Conservation (phyloP, 2,797 vertebrate genomes). For the Hapalemur alaotrensis region DNA sequence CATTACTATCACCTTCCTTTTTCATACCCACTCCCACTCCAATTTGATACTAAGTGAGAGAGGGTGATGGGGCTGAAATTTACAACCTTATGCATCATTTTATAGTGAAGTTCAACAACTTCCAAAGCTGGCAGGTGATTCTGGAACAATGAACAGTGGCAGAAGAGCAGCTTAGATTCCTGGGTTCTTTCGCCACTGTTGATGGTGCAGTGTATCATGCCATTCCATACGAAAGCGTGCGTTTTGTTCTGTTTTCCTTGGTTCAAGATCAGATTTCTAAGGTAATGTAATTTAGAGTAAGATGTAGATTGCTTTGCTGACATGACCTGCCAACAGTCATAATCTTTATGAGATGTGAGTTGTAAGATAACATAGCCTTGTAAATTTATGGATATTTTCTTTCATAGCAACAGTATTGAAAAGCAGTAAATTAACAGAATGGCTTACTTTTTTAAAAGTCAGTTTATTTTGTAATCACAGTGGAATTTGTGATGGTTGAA, state of each 20-base stretch:
- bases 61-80: neutral
- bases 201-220: too few species aligned
- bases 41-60: neutral
- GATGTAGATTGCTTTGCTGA: neutral
- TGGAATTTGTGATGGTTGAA: neutral
- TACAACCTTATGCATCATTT: neutral
- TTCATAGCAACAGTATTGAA: neutral
- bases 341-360: neutral
- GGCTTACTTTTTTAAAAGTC: neutral
- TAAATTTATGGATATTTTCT: neutral
- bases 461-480: neutral
- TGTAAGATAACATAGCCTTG: neutral
- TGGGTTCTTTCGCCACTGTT: neutral
- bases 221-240: neutral
- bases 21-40: neutral
- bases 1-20: neutral
- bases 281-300: neutral
- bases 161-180: neutral
- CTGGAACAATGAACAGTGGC: neutral
- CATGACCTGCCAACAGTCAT: neutral
- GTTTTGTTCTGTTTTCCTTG: neutral
- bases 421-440: neutral
- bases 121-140: neutral
- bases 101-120: neutral
- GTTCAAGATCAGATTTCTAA: neutral